Base-by-base conservation (phyloP, 2,113 vertebrate species). In the Centropus bengalensis region DNA sequence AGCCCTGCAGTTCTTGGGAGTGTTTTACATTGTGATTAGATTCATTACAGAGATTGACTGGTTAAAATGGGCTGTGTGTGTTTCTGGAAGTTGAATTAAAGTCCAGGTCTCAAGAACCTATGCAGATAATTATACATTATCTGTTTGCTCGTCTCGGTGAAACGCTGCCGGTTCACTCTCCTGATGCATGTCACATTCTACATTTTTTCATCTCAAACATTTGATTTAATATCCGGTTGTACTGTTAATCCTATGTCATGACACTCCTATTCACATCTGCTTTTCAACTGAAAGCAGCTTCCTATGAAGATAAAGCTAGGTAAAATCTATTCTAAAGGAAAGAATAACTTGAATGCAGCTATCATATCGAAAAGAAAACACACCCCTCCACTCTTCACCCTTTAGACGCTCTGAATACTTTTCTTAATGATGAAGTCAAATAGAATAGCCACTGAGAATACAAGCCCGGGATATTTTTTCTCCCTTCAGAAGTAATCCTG, bases 221-320 rank as follows among this genome's bases (percentile, higher is more conserved):
- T 99, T 99, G 99, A 99, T 99, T 99, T 98, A 98, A 99, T 98
- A 97, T 98, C 98, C 94, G 93, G 99, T 98, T 98, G 98, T 98
- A 99, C 99, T 97, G 98, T 98, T 99, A 99, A 99, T 99, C 99
- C 98, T 97, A 92, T 99, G 99, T 99, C 99, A 98, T 98, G 99
- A 99, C 99, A 99, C 99, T 98, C 98, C 98, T 98, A 98, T 98
- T 99, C 99, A 99, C 98, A 98, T 98, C 98, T 99, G 98, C 99
- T 99, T 99, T 98, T 98, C 98, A 98, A 97, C 98, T 98, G 99
- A 98, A 99, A 99, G 98, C 99, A 98, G 98, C 98, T 98, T 98
- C 98, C 98, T 98, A 93, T 98, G 98, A 98, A 99, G 99, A 99
- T 99, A 99, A 99, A 99, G 98, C 98, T 98, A 99, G 99, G 98